Conservation (phyloP, 2,113 vertebrate genomes). For the Corynorhinus townsendii region DNA sequence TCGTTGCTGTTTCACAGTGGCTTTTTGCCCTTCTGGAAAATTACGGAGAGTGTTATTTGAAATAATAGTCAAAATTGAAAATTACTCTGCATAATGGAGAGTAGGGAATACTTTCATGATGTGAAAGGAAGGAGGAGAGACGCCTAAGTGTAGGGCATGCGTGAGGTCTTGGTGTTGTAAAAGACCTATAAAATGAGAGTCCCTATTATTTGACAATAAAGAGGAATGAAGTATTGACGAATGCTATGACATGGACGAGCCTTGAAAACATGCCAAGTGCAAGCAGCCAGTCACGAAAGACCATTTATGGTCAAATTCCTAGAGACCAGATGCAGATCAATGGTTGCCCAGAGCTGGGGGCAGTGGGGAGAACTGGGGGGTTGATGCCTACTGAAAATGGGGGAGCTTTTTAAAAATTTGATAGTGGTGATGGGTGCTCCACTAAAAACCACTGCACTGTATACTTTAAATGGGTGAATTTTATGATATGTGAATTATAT, state of each 20-base stretch:
- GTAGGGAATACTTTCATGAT: neutral
- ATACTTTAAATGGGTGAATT: neutral
- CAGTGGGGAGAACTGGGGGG: fast-evolving
- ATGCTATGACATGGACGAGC: neutral
- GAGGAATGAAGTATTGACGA: neutral
- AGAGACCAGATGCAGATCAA: neutral
- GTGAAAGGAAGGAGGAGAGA: neutral
- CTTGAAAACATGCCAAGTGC: neutral
- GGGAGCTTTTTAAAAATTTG: neutral
- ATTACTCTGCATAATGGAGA: neutral
- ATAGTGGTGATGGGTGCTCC: neutral
- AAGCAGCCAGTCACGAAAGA: neutral
- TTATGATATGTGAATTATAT: neutral
- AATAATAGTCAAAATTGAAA: neutral
- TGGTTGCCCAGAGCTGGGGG: neutral
- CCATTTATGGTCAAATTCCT: neutral
- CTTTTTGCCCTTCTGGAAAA: neutral
- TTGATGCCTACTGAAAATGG: neutral
- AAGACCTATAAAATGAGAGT: neutral
- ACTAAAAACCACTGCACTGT: neutral
- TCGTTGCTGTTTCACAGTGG: neutral
- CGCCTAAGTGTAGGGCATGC: neutral
- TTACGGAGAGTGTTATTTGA: neutral
- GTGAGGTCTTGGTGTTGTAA: neutral
- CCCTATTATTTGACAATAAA: neutral